Evolutionary conservation across 2,113 vertebrate genomes (phyloP).

Genomic region (Nannospalax galili): DNA sequence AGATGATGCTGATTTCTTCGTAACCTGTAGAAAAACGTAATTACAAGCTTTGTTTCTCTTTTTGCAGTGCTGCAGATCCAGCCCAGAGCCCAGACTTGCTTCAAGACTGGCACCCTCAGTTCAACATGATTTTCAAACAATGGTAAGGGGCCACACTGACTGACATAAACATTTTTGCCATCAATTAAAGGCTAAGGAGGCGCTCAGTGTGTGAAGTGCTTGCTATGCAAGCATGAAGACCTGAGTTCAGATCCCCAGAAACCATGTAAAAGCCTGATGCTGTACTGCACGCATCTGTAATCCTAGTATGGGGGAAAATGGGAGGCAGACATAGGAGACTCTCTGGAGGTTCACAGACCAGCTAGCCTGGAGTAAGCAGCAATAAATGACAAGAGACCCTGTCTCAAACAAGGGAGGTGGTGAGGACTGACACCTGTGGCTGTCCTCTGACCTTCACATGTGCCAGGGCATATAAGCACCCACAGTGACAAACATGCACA

Average conservation of each 20-base stretch:
- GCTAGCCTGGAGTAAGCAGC: neutral
- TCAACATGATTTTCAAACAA: conserved; percentile 5
- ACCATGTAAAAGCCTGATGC: neutral
- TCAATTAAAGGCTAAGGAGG: neutral
- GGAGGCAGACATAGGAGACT: neutral
- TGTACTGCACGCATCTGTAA: neutral
- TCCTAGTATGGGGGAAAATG: neutral
- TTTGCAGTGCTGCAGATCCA: neutral
- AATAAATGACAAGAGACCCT: neutral
- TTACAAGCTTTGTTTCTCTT: conserved; percentile 6
- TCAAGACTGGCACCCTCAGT: no score
- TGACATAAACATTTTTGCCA: conserved; percentile 5
- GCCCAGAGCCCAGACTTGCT: neutral
- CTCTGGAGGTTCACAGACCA: neutral
- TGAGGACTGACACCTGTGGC: neutral
- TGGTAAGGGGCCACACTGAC: neutral
- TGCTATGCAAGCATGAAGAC: neutral
- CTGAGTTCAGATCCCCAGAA: neutral
- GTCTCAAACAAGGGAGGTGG: no score
- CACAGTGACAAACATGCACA: neutral
- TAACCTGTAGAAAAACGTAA: conserved; percentile 34
- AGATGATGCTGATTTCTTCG: neutral
- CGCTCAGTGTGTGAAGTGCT: neutral
- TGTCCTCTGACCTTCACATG: neutral
- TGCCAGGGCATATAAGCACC: neutral